Conservation (phyloP, 2,888 invertebrate genomes). For the Tuta absoluta region DNA sequence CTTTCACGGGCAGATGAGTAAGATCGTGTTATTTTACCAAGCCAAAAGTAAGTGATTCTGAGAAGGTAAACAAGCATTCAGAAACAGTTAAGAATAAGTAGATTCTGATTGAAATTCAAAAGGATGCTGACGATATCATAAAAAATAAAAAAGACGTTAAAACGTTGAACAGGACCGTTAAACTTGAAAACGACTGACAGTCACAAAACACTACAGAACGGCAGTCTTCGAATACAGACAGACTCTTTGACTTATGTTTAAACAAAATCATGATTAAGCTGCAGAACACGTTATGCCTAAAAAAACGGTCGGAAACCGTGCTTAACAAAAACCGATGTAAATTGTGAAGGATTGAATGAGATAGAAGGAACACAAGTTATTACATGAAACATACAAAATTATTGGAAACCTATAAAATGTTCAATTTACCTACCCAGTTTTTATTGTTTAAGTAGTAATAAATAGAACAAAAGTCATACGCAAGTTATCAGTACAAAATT, state of each 20-base stretch:
- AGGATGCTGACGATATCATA: background rate
- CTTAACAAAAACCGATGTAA: background rate
- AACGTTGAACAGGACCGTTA: slow-evolving; percentile 32
- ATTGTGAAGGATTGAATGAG: background rate
- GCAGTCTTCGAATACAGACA: slow-evolving; percentile 44
- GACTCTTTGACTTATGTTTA: slow-evolving; percentile 17
- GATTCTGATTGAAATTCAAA: background rate
- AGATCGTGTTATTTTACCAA: slow-evolving; percentile 13
- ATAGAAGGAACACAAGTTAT: background rate
- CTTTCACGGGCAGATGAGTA: slow-evolving; percentile 56
- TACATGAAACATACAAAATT: background rate
- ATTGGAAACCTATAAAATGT: background rate
- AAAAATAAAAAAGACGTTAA: slow-evolving; percentile 30
- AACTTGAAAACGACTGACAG: slow-evolving; percentile 35
- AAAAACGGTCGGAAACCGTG: background rate
- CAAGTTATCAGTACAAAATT: background rate
- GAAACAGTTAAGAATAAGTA: background rate
- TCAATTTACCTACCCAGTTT: background rate
- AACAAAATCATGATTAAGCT: slow-evolving; percentile 5
- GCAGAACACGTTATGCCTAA: slow-evolving; percentile 8
- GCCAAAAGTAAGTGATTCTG: background rate
- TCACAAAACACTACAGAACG: slow-evolving; percentile 39
- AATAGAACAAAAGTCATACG: background rate
- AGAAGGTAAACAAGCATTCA: slow-evolving; percentile 2
- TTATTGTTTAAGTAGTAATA: background rate